Percentiles rank a stretch among this genome's conserved stretches.
These are phyloP conservation scores for Colius striatus DNA, from an alignment of 2,113 vertebrate genomes.

Conservation along the genomic window DNA sequence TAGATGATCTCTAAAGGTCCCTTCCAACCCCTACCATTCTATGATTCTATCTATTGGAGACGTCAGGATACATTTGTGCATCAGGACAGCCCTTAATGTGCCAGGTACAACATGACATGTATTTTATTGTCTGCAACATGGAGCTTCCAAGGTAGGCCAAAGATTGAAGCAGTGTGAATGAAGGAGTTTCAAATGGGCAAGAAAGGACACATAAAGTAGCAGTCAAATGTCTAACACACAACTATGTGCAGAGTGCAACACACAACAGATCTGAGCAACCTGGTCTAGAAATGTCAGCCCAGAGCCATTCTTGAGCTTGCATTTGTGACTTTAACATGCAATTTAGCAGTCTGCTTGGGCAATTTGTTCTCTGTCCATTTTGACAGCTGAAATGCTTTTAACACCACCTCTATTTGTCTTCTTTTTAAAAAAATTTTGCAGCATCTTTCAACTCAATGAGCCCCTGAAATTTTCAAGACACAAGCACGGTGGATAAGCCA, in stretches of 20 bases:
- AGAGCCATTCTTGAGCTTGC: background rate
- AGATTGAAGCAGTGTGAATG: background rate
- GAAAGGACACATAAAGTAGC: background rate
- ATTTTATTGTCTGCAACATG: background rate
- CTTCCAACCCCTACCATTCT: too few relatives aligned
- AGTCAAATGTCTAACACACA: background rate
- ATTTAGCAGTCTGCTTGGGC: background rate
- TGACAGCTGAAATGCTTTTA: background rate
- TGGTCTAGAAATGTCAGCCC: background rate
- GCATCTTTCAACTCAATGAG: background rate
- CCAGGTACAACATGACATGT: background rate
- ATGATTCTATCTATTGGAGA: background rate
- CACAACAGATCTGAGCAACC: background rate
- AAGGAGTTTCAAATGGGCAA: background rate
- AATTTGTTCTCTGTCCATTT: background rate
- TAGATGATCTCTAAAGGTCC: too few relatives aligned
- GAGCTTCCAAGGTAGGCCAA: background rate
- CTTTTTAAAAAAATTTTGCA: background rate
- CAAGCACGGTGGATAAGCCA: background rate
- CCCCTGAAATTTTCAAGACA: background rate
- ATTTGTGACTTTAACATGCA: background rate
- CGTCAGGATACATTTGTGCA: background rate
- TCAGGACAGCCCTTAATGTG: background rate
- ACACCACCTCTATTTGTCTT: background rate
- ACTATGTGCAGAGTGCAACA: accelerated